These are phyloP conservation scores for Hypomecis atomaria DNA, from an alignment of 2,888 invertebrate genomes.

Conservation along the genomic window DNA sequence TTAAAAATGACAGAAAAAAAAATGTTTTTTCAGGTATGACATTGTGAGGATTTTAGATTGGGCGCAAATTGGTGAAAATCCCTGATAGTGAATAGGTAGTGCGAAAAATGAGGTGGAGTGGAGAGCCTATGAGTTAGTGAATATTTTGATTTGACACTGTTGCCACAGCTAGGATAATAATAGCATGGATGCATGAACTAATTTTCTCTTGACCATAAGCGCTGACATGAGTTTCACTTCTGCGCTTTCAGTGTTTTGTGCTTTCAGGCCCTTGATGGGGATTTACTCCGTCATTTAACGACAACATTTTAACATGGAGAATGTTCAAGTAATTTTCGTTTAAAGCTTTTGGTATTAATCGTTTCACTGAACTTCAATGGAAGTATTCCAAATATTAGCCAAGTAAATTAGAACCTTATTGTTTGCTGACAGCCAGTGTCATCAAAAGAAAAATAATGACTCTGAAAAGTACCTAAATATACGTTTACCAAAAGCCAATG, in stretches of 20 bases:
- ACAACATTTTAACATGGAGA: background rate
- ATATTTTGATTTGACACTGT: too few relatives aligned
- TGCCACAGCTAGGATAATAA: background rate
- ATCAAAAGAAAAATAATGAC: background rate
- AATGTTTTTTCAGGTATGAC: too few relatives aligned
- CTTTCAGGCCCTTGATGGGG: background rate
- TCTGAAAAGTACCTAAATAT: too few relatives aligned
- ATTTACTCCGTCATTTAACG: constrained; percentile 2
- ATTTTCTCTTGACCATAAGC: background rate
- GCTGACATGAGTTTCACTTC: background rate
- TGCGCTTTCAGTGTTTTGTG: background rate
- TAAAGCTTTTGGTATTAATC: background rate
- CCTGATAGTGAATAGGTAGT: too few relatives aligned
- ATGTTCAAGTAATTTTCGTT: constrained; percentile 1
- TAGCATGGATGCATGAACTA: too few relatives aligned
- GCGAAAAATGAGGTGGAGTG: too few relatives aligned
- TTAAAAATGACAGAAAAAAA: too few relatives aligned
- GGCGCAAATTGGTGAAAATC: too few relatives aligned
- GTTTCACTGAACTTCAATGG: background rate
- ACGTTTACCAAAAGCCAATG: too few relatives aligned
- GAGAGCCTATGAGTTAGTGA: too few relatives aligned
- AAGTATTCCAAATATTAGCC: background rate
- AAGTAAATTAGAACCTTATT: too few relatives aligned
- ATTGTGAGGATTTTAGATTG: too few relatives aligned
- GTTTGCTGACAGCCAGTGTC: background rate